A percentile compares a stretch with the other conserved stretches of the same genome.
Conservation (phyloP, 2,888 invertebrate genomes). For the Trissolcus brochymenae region DNA sequence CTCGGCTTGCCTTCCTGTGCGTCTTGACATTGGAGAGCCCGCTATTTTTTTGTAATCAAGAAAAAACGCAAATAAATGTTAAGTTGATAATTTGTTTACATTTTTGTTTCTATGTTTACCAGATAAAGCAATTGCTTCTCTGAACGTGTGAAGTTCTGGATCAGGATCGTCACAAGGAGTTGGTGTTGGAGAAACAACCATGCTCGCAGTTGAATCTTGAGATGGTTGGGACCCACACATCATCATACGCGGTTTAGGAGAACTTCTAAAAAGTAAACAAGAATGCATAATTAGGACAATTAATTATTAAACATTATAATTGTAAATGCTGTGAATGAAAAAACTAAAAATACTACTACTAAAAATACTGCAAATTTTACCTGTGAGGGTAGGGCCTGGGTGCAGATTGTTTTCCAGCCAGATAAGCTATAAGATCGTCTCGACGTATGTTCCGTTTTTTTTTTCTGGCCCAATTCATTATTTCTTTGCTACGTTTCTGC, state of each 20-base stretch:
- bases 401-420: constrained; percentile 84
- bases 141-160: constrained; percentile 84
- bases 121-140: constrained; percentile 84
- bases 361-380: constrained; percentile 68
- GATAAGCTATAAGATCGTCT: constrained; percentile 86
- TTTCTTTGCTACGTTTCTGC: constrained; percentile 85
- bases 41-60: constrained; percentile 7
- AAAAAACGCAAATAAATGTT: not conserved
- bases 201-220: constrained; percentile 77
- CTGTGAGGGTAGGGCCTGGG: constrained; percentile 78
- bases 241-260: constrained; percentile 78
- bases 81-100: too few relatives aligned
- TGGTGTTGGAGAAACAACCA: constrained; percentile 74
- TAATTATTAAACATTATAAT: not conserved
- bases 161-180: constrained; percentile 77
- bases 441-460: constrained; percentile 84
- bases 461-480: constrained; percentile 86
- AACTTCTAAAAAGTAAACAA: constrained; percentile 71
- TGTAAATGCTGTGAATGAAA: not conserved
- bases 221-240: constrained; percentile 74
- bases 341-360: too few relatives aligned
- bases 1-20: constrained; percentile 78
- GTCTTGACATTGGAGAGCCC: constrained; percentile 77
- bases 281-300: not conserved
- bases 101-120: constrained; percentile 68